Evolutionary conservation across 1,140 invertebrate species (phyloP).

Genomic region (Watersipora subatra): DNA sequence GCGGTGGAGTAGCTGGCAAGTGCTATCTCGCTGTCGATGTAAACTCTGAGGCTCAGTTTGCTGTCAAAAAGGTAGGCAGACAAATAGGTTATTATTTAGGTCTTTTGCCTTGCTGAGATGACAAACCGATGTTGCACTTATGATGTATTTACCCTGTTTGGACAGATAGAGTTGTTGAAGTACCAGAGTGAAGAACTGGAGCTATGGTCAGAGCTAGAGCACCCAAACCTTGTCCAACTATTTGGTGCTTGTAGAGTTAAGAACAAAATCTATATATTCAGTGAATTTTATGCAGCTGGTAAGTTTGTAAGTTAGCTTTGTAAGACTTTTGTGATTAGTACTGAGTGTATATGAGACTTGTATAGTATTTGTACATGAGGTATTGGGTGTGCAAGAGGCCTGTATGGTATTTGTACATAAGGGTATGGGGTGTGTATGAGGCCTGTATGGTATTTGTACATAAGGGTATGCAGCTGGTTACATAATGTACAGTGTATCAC

Average conservation of each 20-base stretch:
- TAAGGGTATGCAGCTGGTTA: no score
- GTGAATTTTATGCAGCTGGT: constrained; percentile 28
- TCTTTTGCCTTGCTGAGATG: background rate
- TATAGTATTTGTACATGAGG: no score
- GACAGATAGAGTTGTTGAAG: constrained; percentile 12
- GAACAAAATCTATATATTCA: constrained; percentile 25
- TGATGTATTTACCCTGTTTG: background rate
- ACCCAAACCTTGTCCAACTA: constrained; percentile 21
- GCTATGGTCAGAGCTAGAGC: constrained; percentile 23
- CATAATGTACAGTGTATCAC: no score
- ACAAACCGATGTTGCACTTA: background rate
- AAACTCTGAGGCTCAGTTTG: constrained; percentile 25
- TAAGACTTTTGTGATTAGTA: no score
- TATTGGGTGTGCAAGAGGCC: no score
- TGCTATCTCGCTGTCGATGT: constrained; percentile 25
- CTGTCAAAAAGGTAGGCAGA: constrained; percentile 25
- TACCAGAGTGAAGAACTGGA: constrained; percentile 24
- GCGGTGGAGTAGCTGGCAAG: constrained; percentile 26
- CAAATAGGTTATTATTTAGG: background rate
- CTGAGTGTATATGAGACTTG: no score
- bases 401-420: no score
- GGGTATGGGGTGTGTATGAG: no score
- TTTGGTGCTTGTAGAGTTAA: constrained; percentile 24
- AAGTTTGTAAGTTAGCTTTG: no score
- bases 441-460: no score